Percentiles rank a stretch among this genome's conserved stretches.
Conservation (phyloP, 2,797 vertebrate genomes). For the Chelmon rostratus region DNA sequence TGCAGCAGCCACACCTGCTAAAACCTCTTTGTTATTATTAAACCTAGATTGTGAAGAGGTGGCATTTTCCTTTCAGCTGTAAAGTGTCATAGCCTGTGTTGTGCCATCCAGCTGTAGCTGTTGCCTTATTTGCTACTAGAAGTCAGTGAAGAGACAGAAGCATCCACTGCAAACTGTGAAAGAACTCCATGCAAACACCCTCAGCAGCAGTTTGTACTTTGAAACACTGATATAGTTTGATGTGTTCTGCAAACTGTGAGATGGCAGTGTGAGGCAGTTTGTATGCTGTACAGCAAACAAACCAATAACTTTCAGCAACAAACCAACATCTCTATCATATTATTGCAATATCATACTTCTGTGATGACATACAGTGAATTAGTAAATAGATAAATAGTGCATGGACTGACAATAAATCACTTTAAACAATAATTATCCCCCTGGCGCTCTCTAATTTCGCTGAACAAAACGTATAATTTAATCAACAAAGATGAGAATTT, state of each 20-base stretch:
- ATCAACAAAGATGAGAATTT: not conserved
- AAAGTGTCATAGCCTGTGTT: not conserved
- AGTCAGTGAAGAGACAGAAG: not conserved
- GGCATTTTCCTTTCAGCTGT: not conserved
- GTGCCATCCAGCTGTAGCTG: not conserved
- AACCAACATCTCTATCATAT: not conserved
- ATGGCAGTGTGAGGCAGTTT: too few relatives aligned
- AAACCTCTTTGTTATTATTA: not conserved
- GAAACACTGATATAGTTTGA: not conserved
- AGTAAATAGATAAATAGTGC: not conserved
- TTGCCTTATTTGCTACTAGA: not conserved
- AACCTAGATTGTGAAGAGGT: not conserved
- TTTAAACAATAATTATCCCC: not conserved
- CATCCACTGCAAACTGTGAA: not conserved
- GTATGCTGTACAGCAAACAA: too few relatives aligned
- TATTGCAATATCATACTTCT: not conserved
- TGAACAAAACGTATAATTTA: not conserved
- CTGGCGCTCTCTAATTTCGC: not conserved
- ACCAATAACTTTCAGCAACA: not conserved
- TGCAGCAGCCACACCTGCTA: not conserved
- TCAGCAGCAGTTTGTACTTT: not conserved
- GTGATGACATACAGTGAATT: too few relatives aligned
- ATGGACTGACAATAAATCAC: not conserved
- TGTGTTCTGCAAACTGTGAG: not conserved
- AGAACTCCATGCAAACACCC: not conserved